Conservation (phyloP, 2,888 invertebrate species). For the Erebia aethiops region DNA sequence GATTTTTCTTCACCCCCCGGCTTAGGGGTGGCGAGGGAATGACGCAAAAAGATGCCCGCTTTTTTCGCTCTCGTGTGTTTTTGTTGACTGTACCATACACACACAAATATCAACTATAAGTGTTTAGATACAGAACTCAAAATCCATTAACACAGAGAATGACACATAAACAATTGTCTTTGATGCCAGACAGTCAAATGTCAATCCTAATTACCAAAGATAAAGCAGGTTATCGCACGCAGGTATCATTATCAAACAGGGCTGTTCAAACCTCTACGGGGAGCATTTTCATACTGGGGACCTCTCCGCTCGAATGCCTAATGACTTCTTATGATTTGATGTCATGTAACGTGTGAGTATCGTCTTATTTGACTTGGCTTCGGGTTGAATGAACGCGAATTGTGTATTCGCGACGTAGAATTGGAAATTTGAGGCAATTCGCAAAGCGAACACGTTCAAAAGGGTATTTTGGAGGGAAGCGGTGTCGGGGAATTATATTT, state of each 20-base stretch:
- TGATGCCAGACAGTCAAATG: conserved; percentile 40
- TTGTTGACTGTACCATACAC: conserved; percentile 62
- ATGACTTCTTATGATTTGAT: conserved; percentile 82
- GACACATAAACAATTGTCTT: conserved; percentile 75
- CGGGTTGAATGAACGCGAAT: conserved; percentile 54
- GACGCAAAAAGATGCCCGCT: conserved; percentile 78
- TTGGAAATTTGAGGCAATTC: conserved; percentile 46
- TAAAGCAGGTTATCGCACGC: conserved; percentile 47
- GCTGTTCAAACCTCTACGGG: conserved; percentile 68
- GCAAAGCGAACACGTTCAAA: conserved; percentile 45
- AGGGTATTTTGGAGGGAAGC: conserved; percentile 28
- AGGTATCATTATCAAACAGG: conserved; percentile 51
- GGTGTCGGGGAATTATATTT: conserved; percentile 28
- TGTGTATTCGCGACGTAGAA: conserved; percentile 49
- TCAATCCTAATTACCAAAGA: conserved; percentile 34
- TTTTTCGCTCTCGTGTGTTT: conserved; percentile 73
- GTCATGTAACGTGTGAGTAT: conserved; percentile 74
- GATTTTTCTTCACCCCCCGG: conserved; percentile 74
- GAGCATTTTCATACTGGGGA: conserved; percentile 71
- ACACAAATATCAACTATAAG: conserved; percentile 46
- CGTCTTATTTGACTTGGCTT: conserved; percentile 61
- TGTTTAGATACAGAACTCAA: conserved; percentile 35
- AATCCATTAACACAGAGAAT: conserved; percentile 37
- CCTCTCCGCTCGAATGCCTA: conserved; percentile 70
- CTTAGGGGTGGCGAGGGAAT: conserved; percentile 68